Evolutionary conservation across 2,113 vertebrate species (phyloP).

Genomic region (Sminthopsis crassicaudata): DNA sequence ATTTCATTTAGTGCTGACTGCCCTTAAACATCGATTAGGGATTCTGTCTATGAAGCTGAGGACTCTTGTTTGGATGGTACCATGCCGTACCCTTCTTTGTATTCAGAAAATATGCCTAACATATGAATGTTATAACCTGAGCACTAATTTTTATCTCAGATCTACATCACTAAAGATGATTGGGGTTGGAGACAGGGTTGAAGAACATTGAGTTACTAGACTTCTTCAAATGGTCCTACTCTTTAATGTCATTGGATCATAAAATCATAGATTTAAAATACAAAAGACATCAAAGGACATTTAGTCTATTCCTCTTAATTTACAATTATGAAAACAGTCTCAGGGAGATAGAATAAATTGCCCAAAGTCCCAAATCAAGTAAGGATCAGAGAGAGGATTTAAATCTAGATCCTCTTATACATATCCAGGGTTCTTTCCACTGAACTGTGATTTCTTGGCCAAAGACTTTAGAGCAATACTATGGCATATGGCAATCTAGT

Average conservation of each 20-base stretch:
- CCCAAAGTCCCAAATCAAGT: background rate
- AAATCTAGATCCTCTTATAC: background rate
- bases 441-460: background rate
- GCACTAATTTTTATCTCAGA: background rate
- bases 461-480: background rate
- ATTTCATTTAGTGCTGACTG: constrained; percentile 71
- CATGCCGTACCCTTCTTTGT: accelerated
- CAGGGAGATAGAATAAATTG: too few relatives aligned
- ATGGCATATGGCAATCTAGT: background rate
- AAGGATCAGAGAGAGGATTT: background rate
- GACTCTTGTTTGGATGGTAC: accelerated
- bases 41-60: background rate
- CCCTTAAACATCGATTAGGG: constrained; percentile 63
- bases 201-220: background rate
- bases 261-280: background rate
- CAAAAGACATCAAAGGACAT: background rate
- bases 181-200: background rate
- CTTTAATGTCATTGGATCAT: too few relatives aligned
- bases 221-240: background rate
- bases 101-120: background rate
- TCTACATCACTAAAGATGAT: background rate
- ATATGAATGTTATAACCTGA: accelerated
- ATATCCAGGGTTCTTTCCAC: background rate
- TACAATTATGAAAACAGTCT: background rate
- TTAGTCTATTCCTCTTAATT: background rate